A percentile compares a stretch with the other conserved stretches of the same genome.
These are phyloP conservation scores for Phortica okadai DNA, from an alignment of 2,888 invertebrate species.

Conservation along the genomic window DNA sequence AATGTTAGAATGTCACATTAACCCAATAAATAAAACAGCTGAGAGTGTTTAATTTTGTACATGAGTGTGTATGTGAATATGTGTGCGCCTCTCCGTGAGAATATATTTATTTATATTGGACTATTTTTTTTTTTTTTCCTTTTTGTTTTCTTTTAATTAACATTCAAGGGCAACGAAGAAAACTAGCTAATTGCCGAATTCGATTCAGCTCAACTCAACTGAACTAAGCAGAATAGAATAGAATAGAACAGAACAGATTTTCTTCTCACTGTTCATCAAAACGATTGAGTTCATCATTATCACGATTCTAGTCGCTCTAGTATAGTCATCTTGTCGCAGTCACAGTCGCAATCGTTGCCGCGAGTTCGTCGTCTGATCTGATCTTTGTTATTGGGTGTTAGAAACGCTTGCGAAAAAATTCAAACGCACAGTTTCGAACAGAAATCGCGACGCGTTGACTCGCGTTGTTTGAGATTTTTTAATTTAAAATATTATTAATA, in stretches of 20 bases:
- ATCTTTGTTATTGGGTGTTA: conserved; percentile 57
- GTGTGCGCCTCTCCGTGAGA: conserved; percentile 2
- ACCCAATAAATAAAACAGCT: conserved; percentile 62
- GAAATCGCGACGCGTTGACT: conserved; percentile 67
- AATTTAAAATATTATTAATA: not conserved
- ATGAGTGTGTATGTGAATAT: conserved; percentile 19
- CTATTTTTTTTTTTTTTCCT: conserved; percentile 33
- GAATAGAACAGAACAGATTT: not conserved
- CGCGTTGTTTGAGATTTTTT: conserved; percentile 40
- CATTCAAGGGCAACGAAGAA: conserved; percentile 56
- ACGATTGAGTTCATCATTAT: conserved; percentile 10
- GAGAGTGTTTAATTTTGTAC: conserved; percentile 14
- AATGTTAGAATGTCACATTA: conserved; percentile 60
- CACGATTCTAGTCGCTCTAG: conserved; percentile 32
- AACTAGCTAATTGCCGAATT: conserved; percentile 22
- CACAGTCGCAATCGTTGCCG: conserved; percentile 43
- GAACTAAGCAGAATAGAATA: not conserved
- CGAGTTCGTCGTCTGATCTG: conserved; percentile 50
- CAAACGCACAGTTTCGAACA: conserved; percentile 63
- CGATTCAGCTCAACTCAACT: conserved; percentile 5
- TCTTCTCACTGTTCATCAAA: conserved; percentile 18
- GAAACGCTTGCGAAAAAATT: conserved; percentile 51
- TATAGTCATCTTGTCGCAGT: conserved; percentile 42
- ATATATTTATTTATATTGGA: conserved; percentile 30
- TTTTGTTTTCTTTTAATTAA: conserved; percentile 46